A percentile compares a stretch with the other conserved stretches of the same genome.
These are phyloP conservation scores for Australoheros scitulus DNA, from an alignment of 2,113 vertebrate species.

Conservation along the genomic window DNA sequence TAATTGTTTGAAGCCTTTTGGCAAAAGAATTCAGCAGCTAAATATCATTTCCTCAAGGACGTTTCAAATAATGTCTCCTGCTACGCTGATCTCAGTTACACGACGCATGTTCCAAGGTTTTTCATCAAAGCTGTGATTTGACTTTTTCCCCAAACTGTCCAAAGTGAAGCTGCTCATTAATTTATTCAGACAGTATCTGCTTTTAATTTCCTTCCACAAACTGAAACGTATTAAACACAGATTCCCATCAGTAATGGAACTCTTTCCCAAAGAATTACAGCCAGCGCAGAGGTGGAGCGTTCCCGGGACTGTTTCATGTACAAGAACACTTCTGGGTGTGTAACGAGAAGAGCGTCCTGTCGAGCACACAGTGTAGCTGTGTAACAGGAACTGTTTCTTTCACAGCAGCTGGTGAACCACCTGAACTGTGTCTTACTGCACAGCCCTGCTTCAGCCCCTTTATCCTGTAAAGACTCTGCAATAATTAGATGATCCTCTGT, in stretches of 20 bases:
- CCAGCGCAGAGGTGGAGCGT: too few relatives aligned
- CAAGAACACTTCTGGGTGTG: background rate
- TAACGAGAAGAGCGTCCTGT: too few relatives aligned
- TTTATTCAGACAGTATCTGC: background rate
- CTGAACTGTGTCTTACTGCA: background rate
- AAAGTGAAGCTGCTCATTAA: background rate
- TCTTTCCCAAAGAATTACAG: too few relatives aligned
- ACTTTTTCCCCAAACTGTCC: too few relatives aligned
- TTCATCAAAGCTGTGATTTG: too few relatives aligned
- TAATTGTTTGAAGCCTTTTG: background rate
- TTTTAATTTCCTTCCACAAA: background rate
- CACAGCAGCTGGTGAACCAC: background rate
- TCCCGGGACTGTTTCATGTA: too few relatives aligned
- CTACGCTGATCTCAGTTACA: background rate
- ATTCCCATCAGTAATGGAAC: background rate
- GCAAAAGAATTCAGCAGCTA: background rate
- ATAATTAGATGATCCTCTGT: too few relatives aligned
- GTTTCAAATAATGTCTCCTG: background rate
- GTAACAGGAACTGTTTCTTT: background rate
- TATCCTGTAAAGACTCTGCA: too few relatives aligned
- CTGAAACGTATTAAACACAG: background rate
- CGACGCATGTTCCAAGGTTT: background rate
- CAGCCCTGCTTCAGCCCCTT: too few relatives aligned
- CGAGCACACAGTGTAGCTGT: background rate
- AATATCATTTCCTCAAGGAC: too few relatives aligned